Conservation (phyloP, 64 coral and sea anemone species). For the Catalaphyllia jardinei region DNA sequence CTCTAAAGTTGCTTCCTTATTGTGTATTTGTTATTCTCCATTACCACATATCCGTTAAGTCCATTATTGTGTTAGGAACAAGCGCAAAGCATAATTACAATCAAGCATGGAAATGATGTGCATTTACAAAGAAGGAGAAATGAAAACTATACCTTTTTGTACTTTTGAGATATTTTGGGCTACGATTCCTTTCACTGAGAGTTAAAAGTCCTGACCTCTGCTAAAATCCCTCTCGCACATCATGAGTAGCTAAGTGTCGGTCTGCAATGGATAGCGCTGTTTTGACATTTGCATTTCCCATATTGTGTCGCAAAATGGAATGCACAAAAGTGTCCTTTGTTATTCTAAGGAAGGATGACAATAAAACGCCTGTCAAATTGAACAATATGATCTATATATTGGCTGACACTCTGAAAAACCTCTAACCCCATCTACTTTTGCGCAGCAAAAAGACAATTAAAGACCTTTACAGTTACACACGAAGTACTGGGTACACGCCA, state of each 20-base stretch:
- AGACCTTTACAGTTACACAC: neutral
- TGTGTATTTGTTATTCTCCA: neutral
- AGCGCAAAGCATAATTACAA: slow-evolving; percentile 19
- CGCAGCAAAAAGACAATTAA: neutral
- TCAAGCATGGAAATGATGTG: neutral
- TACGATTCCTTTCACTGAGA: neutral
- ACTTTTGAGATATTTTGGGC: neutral
- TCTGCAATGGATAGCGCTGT: neutral
- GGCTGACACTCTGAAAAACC: slow-evolving; percentile 35
- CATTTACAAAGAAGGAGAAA: neutral
- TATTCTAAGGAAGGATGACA: slow-evolving; percentile 15
- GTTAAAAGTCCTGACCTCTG: neutral
- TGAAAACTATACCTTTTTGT: neutral
- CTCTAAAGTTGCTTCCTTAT: neutral
- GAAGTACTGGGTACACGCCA: neutral
- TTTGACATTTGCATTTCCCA: slow-evolving; percentile 39
- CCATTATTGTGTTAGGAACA: slow-evolving; percentile 14
- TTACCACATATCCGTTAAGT: slow-evolving; percentile 37
- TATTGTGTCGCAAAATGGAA: slow-evolving; percentile 26
- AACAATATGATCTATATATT: slow-evolving; percentile 51
- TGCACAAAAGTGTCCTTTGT: slow-evolving; percentile 21
- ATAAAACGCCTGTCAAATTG: slow-evolving; percentile 35
- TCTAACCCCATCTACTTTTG: slow-evolving; percentile 21
- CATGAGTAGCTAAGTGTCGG: neutral
- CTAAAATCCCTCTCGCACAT: neutral